Conservation (phyloP, 2,113 vertebrate species). For the Girardinichthys multiradiatus region DNA sequence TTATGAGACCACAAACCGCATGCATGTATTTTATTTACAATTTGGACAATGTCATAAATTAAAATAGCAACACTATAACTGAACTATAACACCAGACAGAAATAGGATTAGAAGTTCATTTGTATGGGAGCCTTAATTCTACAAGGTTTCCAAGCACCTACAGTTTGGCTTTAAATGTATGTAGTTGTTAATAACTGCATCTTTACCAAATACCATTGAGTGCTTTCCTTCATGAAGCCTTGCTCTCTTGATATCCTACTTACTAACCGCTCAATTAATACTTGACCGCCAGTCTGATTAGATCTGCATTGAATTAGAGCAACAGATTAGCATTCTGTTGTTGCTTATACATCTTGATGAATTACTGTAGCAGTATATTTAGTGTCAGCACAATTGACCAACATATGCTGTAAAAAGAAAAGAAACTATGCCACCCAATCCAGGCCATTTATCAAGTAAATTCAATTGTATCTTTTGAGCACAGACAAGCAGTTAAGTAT, state of each 20-base stretch:
- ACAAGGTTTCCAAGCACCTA: too few relatives aligned
- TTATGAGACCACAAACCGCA: too few relatives aligned
- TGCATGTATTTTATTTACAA: too few relatives aligned
- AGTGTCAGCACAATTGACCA: not conserved
- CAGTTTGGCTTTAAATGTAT: not conserved
- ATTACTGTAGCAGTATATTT: not conserved
- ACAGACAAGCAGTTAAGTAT: too few relatives aligned
- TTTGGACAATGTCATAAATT: too few relatives aligned
- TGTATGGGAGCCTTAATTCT: too few relatives aligned
- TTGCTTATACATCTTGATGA: not conserved
- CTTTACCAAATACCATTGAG: not conserved
- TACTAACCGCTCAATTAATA: too few relatives aligned
- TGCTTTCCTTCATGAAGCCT: not conserved
- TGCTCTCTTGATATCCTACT: not conserved
- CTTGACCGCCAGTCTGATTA: not conserved
- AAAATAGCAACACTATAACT: too few relatives aligned
- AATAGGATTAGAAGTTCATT: too few relatives aligned
- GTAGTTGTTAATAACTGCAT: not conserved
- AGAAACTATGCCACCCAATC: not conserved
- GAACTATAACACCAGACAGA: too few relatives aligned
- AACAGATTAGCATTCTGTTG: constrained; percentile 1
- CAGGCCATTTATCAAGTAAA: not conserved
- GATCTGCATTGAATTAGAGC: not conserved
- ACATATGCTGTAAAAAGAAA: not conserved
- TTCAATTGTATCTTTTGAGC: not conserved